phyloP scores from a whole-genome alignment of 1,140 invertebrate species.

The Hycleus phaleratus region DNA sequence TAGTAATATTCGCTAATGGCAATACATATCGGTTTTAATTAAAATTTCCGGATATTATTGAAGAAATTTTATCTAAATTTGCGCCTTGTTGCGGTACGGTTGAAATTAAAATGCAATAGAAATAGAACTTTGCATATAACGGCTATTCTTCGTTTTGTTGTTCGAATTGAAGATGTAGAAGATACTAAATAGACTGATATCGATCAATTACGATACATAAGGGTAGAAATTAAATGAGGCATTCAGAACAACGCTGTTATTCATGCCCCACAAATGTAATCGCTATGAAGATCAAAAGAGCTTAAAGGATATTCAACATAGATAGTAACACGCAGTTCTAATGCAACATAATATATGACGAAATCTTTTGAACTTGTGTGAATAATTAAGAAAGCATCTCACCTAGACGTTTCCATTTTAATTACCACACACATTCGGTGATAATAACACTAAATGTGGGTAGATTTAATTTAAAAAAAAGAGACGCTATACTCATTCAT shows the following conservation, averaged over 20 bases:
- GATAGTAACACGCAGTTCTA: constrained; percentile 1
- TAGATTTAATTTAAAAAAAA: too few relatives aligned
- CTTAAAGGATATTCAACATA: constrained; percentile 13
- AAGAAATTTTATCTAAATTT: not conserved
- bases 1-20: constrained; percentile 7
- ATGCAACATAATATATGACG: constrained; percentile 12
- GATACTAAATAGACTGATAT: constrained; percentile 2
- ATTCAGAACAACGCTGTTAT: constrained; percentile 9
- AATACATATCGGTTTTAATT: constrained; percentile 4
- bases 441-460: too few relatives aligned
- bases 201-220: constrained; percentile 12
- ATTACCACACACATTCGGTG: not conserved
- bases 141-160: not conserved
- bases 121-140: not conserved
- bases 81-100: not conserved
- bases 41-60: not conserved
- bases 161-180: constrained; percentile 3
- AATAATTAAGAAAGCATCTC: constrained; percentile 10
- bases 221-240: constrained; percentile 11
- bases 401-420: constrained; percentile 10
- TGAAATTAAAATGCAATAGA: not conserved
- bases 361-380: constrained; percentile 8
- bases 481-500: too few relatives aligned
- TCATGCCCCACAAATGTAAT: constrained; percentile 11
- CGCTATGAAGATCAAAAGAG: constrained; percentile 14